Conservation (phyloP, 2,113 vertebrate genomes). For the Hypanus sabinus region DNA sequence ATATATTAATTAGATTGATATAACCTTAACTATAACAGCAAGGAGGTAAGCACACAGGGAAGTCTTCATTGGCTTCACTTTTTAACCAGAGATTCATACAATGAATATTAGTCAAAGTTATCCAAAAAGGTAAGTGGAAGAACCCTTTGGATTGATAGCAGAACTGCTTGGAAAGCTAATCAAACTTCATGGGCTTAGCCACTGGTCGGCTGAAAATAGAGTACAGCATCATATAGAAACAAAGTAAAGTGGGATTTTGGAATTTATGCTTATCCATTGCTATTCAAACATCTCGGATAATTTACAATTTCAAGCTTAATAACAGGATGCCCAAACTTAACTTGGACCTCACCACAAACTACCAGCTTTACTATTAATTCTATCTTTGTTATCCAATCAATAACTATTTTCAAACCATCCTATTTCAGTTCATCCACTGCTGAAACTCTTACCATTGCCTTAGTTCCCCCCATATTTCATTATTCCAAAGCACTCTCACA, state of each 20-base stretch:
- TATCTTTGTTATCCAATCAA: neutral
- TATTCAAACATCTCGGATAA: neutral
- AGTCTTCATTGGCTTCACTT: neutral
- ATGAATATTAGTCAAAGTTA: neutral
- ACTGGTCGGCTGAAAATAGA: too few species aligned
- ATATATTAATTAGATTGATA: neutral
- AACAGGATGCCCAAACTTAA: neutral
- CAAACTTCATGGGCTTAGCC: too few species aligned
- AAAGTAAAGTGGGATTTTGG: neutral
- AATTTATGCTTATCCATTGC: neutral
- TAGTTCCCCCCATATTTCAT: too few species aligned
- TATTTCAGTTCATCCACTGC: neutral
- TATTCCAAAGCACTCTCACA: neutral
- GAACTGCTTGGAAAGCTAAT: too few species aligned
- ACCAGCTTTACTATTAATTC: neutral
- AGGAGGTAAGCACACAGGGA: too few species aligned
- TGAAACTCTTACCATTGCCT: neutral
- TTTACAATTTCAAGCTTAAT: neutral
- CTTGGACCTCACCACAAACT: neutral
- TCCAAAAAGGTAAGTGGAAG: too few species aligned
- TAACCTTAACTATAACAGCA: neutral
- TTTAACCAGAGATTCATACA: neutral
- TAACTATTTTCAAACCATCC: neutral
- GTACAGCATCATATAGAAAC: too few species aligned
- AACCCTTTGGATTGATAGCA: too few species aligned